Percentiles rank a stretch among this genome's conserved stretches.
Conservation (phyloP, 2,113 vertebrate genomes). For the Galemys pyrenaicus region DNA sequence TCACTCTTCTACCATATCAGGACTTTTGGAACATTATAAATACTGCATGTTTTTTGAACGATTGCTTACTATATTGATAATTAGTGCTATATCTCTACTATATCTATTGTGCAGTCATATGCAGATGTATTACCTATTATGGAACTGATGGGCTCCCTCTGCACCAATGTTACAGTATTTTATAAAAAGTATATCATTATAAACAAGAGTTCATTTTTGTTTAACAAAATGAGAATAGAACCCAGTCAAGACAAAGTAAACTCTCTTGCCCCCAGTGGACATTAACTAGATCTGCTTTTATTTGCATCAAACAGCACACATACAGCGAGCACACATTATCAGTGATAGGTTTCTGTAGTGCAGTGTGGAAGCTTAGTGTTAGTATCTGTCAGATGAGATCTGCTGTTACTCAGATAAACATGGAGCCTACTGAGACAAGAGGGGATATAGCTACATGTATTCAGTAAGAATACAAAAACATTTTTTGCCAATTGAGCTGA, state of each 20-base stretch:
- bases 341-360: constrained; percentile 85
- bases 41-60: constrained; percentile 99
- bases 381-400: constrained; percentile 79
- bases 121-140: constrained; percentile 95
- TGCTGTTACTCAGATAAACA: constrained; percentile 80
- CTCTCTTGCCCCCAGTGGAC: constrained; percentile 43
- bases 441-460: constrained; percentile 80
- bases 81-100: constrained; percentile 92
- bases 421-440: constrained; percentile 85
- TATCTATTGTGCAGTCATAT: constrained; percentile 97
- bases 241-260: constrained; percentile 94
- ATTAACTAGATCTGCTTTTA: constrained; percentile 30
- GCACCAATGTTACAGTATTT: constrained; percentile 97
- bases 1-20: constrained; percentile 98
- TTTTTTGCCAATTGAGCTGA: constrained; percentile 77
- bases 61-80: constrained; percentile 95
- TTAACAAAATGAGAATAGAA: constrained; percentile 87
- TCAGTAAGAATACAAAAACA: constrained; percentile 75
- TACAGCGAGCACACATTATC: constrained; percentile 85
- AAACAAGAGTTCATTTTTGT: constrained; percentile 98
- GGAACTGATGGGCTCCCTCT: constrained; percentile 96
- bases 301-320: constrained; percentile 79
- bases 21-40: constrained; percentile 98
- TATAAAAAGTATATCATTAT: constrained; percentile 99
- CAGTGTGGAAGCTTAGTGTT: constrained; percentile 81